These are phyloP conservation scores for Saguinus midas DNA, from an alignment of 2,113 vertebrate species.

Conservation along the genomic window DNA sequence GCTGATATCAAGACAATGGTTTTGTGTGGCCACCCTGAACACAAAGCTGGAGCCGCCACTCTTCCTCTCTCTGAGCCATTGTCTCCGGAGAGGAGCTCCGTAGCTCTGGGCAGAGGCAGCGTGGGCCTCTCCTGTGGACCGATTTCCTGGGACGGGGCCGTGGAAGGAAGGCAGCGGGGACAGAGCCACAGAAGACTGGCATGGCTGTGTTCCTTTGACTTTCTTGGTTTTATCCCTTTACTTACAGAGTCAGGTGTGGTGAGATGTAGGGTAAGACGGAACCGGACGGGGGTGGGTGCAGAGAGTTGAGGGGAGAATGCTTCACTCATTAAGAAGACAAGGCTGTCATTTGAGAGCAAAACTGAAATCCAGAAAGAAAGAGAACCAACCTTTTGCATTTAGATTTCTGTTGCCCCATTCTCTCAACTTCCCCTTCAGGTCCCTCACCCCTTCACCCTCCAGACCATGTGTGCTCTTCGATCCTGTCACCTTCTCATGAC, in stretches of 20 bases:
- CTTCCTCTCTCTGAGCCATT: constrained; percentile 52
- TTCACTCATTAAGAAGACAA: not conserved
- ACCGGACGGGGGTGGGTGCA: rapidly evolving
- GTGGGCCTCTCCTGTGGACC: rapidly evolving
- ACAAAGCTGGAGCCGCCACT: constrained; percentile 1
- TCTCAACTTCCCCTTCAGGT: not conserved
- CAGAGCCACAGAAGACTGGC: not conserved
- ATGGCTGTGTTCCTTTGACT: no score
- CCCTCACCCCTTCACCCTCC: not conserved
- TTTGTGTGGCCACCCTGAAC: not conserved
- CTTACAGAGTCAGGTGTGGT: not conserved
- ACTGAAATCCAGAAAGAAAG: not conserved
- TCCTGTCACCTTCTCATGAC: not conserved
- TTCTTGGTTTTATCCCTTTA: not conserved
- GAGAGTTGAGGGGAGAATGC: not conserved
- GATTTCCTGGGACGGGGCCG: not conserved
- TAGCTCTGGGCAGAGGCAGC: not conserved
- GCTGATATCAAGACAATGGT: constrained; percentile 48
- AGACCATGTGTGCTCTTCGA: not conserved
- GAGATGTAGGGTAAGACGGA: not conserved
- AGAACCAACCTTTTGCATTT: not conserved
- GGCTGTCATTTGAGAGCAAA: constrained; percentile 39
- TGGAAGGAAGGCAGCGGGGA: not conserved
- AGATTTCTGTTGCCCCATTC: not conserved
- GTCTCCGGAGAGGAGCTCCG: constrained; percentile 48